These are phyloP conservation scores for Acanthochromis polyacanthus DNA, from an alignment of 2,113 vertebrate species.

Conservation along the genomic window DNA sequence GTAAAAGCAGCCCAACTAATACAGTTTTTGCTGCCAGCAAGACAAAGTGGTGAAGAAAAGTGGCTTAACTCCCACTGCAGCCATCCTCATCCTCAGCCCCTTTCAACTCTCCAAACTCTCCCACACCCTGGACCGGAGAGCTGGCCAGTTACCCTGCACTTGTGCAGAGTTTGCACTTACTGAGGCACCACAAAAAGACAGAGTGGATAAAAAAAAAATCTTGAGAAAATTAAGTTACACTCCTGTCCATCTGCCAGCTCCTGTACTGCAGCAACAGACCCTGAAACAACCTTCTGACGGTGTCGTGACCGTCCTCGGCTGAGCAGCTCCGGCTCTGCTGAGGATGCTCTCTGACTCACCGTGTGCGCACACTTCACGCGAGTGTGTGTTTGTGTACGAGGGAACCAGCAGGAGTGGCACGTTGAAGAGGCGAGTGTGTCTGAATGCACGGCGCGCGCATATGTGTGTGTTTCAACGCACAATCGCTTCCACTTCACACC, in stretches of 20 bases:
- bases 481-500: slow-evolving; percentile 61
- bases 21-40: slow-evolving; percentile 69
- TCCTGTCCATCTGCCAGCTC: slow-evolving; percentile 63
- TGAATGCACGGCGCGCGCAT: background rate
- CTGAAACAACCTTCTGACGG: slow-evolving; percentile 66
- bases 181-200: slow-evolving; percentile 41
- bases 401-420: background rate
- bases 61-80: slow-evolving; percentile 57
- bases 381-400: background rate
- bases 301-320: slow-evolving; percentile 45
- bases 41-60: slow-evolving; percentile 66
- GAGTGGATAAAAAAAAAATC: slow-evolving; percentile 14
- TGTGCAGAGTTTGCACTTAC: slow-evolving; percentile 71
- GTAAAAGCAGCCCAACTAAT: slow-evolving; percentile 65
- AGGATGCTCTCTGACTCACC: slow-evolving; percentile 54
- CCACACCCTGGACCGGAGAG: slow-evolving; percentile 33
- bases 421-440: slow-evolving; percentile 21
- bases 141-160: slow-evolving; percentile 46
- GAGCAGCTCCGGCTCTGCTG: slow-evolving; percentile 32
- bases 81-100: slow-evolving; percentile 47
- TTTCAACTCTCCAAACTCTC: slow-evolving; percentile 55
- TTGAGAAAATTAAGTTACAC: slow-evolving; percentile 61
- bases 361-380: slow-evolving; percentile 11
- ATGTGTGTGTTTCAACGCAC: slow-evolving; percentile 21
- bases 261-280: slow-evolving; percentile 64